Base-by-base conservation (phyloP, 2,888 invertebrate genomes). In the Empis livida region DNA sequence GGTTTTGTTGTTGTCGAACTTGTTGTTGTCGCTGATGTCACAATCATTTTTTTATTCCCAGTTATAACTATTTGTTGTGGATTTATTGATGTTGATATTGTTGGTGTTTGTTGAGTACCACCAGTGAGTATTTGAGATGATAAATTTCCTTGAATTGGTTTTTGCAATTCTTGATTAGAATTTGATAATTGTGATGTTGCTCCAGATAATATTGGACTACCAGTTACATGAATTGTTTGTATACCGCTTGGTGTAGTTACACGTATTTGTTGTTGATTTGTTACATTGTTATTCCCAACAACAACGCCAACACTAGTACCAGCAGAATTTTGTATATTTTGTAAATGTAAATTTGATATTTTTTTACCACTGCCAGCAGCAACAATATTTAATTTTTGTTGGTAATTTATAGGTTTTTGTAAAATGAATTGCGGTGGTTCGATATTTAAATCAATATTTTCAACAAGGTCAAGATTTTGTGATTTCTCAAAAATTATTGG, bases 221-320 rank as follows among this genome's bases (percentile, higher is more conserved):
- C 55, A 5, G 68, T 62, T 14, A 67, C 62, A 51, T 68, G 68
- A 2, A 67, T 67, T 2, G 67, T 66, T 55, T 68, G 68, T 8
- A 68, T 50, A 17, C 67, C 67, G 27, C 57, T 59, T 3, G 67
- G 62, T 13, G 67, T 67, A 10, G 68, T 61, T 10, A 65, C 64
- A 44, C 66, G 54, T 23, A 52, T 14, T 42, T 42, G 23, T 42
- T 43, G 32, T 20, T 43, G 32, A 39, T 39, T 45, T 27, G 45
- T 43, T 17, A 4, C 11, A 13, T 11, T n/a, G 14, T 39, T 39
- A 41, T 41, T 41, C 9, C 27, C 41, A 10, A 38, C n/a, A n/a
- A 15, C 16, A 39, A 17, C 30, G 5, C 23, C 23, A 6, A 27
- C 2, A 27, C 23, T 27, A 27, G 23, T 27, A 27, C 23, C 23